These are phyloP conservation scores for Avahi laniger DNA, from an alignment of 2,797 vertebrate species.

Conservation along the genomic window DNA sequence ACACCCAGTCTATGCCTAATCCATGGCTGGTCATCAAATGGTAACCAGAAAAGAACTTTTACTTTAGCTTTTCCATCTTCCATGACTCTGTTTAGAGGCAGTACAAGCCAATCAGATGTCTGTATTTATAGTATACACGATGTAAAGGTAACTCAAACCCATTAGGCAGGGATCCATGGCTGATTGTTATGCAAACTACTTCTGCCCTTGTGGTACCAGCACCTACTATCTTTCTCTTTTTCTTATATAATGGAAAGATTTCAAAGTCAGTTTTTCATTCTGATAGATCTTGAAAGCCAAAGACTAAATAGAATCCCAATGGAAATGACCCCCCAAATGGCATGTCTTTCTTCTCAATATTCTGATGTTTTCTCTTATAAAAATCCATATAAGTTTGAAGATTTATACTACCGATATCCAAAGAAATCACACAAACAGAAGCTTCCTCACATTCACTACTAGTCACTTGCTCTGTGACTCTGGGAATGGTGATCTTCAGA, in stretches of 20 bases:
- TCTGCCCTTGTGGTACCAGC: neutral
- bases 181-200: neutral
- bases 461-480: neutral
- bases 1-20: neutral
- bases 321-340: neutral
- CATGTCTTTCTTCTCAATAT: neutral
- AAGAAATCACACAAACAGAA: slow-evolving; percentile 16
- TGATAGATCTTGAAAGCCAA: neutral
- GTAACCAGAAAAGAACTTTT: neutral
- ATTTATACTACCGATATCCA: neutral
- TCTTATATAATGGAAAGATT: neutral
- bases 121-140: neutral
- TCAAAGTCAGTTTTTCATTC: slow-evolving; percentile 4
- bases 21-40: neutral
- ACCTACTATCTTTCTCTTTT: neutral
- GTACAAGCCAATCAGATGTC: neutral
- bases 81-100: neutral
- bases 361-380: slow-evolving; percentile 31
- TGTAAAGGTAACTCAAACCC: neutral
- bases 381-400: neutral
- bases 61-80: neutral
- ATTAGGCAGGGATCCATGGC: neutral
- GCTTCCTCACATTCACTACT: neutral
- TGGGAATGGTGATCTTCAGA: neutral
- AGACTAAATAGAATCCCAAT: neutral